Evolutionary conservation across 2,113 vertebrate genomes (phyloP).

Genomic region (Egretta garzetta): DNA sequence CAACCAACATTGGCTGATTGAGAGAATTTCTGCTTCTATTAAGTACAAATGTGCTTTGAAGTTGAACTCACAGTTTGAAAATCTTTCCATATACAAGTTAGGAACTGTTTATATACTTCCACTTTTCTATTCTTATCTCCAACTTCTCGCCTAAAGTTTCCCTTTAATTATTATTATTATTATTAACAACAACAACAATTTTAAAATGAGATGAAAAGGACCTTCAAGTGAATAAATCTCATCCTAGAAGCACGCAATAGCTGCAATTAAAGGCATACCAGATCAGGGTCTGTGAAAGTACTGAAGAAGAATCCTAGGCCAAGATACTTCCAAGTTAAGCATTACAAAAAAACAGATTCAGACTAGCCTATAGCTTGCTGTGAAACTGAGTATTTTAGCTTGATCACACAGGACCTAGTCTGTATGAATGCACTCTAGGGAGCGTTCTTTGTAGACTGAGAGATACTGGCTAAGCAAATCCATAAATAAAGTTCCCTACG

Average conservation of each 20-base stretch:
- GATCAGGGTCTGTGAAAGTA: neutral
- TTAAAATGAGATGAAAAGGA: neutral
- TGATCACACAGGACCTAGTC: neutral
- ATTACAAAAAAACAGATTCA: fast-evolving
- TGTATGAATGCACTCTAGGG: neutral
- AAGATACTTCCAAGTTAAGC: neutral
- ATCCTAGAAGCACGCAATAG: neutral
- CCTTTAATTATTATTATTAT: neutral
- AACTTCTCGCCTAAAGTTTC: neutral
- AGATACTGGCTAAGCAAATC: neutral
- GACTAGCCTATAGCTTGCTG: neutral
- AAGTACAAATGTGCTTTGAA: neutral
- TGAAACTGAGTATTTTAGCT: neutral
- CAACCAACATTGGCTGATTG: neutral
- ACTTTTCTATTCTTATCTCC: neutral
- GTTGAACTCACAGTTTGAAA: neutral
- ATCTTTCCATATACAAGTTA: neutral
- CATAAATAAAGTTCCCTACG: fast-evolving
- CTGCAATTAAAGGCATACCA: neutral
- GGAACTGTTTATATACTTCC: neutral
- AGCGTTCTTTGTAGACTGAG: neutral
- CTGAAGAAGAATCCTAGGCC: neutral
- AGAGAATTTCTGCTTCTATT: neutral
- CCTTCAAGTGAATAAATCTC: neutral
- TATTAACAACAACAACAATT: neutral